Evolutionary conservation across 2,113 vertebrate genomes (phyloP), one percentile per base, ranked within the genome.

Genomic region (Psittacara wagleri): DNA sequence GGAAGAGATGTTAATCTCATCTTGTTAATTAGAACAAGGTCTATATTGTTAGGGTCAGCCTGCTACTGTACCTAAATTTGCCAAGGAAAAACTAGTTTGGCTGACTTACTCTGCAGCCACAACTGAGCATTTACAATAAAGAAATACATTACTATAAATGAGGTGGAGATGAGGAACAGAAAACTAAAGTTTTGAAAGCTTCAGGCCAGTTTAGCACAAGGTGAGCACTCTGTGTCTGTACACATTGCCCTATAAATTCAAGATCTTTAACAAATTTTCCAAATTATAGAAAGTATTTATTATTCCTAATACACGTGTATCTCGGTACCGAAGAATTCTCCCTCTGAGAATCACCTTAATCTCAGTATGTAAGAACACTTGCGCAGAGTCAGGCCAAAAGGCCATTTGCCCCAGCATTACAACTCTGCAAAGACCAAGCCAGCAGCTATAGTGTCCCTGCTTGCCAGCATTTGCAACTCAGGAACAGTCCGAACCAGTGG

Each of bases 1-100:
- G 97, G 96, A 97, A 91, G 13, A 59, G 57, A 59, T 24, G 33
- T 59, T 59, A 59, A 59, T 35, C 57, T 59, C 13, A 6, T 24
- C 79, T 49, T 96, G 75, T 68, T 97, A 97, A 83, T 73, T 41
- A 48, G 46, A 52, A 8, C 3, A 2, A 90, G 48, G 13, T 54
- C 35, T 70, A 18, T 46, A 46, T 44, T 68, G 44, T 63, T 39
- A 68, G 3, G 43, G 77, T 39, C 69, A 81, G 39, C 20, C 33
- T 74, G 49, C 31, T 63, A 13, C 39, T 78, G 52, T 43, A 75
- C 43, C 62, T 59, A 13, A 46, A 59, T 55, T 31, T 83, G 63
- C 41, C 52, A 28, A 13, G 17, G 11, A 6, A 83, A 83, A 70
- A 79, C 69, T 61, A 88, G 67, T 72, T 83, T 27, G 24, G 51